Evolutionary conservation across 2,888 invertebrate genomes (phyloP).

Genomic region (Smittia sp.): DNA sequence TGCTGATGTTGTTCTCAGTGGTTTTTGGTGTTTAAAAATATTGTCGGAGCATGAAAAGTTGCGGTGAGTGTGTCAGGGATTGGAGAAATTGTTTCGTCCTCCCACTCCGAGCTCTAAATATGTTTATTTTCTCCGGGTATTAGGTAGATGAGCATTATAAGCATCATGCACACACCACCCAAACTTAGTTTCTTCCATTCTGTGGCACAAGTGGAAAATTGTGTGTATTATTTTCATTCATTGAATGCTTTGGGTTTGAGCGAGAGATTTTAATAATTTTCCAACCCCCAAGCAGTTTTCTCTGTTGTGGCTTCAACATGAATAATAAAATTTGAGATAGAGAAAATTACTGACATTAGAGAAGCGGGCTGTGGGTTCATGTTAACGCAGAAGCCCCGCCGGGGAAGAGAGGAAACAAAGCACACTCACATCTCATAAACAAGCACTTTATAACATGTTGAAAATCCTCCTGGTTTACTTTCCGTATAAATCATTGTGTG

Average conservation of each 20-base stretch:
- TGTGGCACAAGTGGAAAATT: slow-evolving; percentile 41
- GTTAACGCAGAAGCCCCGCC: not conserved
- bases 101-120: slow-evolving; percentile 4
- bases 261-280: not conserved
- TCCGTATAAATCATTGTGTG: slow-evolving; percentile 3
- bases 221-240: slow-evolving; percentile 33
- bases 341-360: not conserved
- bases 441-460: slow-evolving; percentile 5
- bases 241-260: not conserved
- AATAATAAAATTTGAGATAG: slow-evolving; percentile 30
- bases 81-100: not conserved
- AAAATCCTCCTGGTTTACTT: slow-evolving; percentile 3
- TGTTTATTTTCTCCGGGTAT: slow-evolving; percentile 32
- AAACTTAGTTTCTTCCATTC: slow-evolving; percentile 36
- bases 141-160: slow-evolving; percentile 33
- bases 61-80: not conserved
- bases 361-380: not conserved
- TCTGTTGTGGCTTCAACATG: slow-evolving; percentile 19
- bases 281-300: not conserved
- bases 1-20: slow-evolving; percentile 15
- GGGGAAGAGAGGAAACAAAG: not conserved
- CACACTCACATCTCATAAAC: not conserved
- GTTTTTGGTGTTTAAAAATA: slow-evolving; percentile 22
- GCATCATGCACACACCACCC: slow-evolving; percentile 23
- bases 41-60: slow-evolving; percentile 13